phyloP scores from a whole-genome alignment of 1,140 invertebrate species.

The Drosophila pseudoobscura region DNA sequence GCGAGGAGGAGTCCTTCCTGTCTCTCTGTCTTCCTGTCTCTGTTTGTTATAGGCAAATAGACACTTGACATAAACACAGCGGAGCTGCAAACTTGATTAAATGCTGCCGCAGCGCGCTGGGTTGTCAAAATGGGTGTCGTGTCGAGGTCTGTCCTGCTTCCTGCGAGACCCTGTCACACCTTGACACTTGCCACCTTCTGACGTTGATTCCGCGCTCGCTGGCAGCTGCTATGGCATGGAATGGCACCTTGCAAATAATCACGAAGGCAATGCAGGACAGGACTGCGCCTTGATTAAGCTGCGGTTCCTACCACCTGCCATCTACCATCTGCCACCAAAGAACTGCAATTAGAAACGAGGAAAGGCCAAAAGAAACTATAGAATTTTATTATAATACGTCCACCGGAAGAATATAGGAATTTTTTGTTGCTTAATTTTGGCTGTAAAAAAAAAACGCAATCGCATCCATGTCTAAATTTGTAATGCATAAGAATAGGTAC shows the following conservation, averaged over 20 bases:
- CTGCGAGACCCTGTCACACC: slow-evolving; percentile 5
- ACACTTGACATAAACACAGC: slow-evolving; percentile 78
- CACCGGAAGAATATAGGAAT: too few species aligned
- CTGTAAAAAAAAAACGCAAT: too few species aligned
- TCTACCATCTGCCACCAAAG: too few species aligned
- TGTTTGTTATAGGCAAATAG: slow-evolving; percentile 80
- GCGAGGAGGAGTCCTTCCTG: slow-evolving; percentile 22
- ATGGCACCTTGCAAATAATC: slow-evolving; percentile 49
- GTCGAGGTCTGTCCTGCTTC: too few species aligned
- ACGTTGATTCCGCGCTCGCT: slow-evolving; percentile 44
- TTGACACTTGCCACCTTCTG: slow-evolving; percentile 71
- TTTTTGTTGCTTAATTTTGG: too few species aligned
- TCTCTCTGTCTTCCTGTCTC: slow-evolving; percentile 41
- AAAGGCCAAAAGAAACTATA: neutral
- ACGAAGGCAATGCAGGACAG: slow-evolving; percentile 30
- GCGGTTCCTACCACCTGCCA: slow-evolving; percentile 15
- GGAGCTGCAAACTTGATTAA: slow-evolving; percentile 79
- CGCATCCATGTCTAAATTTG: too few species aligned
- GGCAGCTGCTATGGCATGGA: too few species aligned
- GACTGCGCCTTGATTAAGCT: slow-evolving; percentile 50
- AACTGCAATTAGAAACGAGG: slow-evolving; percentile 32
- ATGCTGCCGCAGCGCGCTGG: slow-evolving; percentile 56
- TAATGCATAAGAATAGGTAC: too few species aligned
- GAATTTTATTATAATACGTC: too few species aligned
- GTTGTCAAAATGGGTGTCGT: slow-evolving; percentile 64